Base-by-base conservation (phyloP, 2,113 vertebrate genomes). In the Taurulus bubalis region DNA sequence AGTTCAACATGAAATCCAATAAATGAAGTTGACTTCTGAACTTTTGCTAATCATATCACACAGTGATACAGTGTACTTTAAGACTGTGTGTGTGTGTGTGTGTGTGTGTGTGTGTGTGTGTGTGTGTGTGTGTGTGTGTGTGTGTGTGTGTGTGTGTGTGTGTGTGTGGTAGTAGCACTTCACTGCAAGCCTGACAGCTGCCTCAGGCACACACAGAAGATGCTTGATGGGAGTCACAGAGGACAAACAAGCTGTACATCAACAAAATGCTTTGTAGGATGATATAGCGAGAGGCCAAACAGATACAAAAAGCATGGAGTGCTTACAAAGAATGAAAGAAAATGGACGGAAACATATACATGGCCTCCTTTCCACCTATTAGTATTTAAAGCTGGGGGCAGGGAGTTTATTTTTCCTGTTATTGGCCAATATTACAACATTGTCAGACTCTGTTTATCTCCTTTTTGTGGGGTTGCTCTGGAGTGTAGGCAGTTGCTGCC, bases 201-300 rank as follows among this genome's bases (percentile, higher is more conserved):
- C 92, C 90, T 88, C 72, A 8, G 88, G 89, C 88, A 69, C 89
- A 87, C 1, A 59, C 40, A 42, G 85, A 53, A 70, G 63, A 64
- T 59, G 83, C 82, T 87, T 90, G 86, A 89, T 88, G 89, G 87
- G 75, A 88, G 88, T 89, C 84, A 84, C 69, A 75, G 65, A 82
- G 82, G 90, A 91, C 85, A 91, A 92, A 90, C 88, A 82, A 81
- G 85, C 79, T 73, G 71, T 66, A 82, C 11, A 68, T 87, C 89
- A 86, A 83, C 90, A 86, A 86, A 90, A 79, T 73, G 71, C 75
- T 80, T 82, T 82, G 60, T 68, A 58, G 74, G 69, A 36, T 69
- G 74, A 84, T 71, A 68, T 49, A 71, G 66, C 9, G 24, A 71
- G 74, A 85, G 80, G 70, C 73, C 72, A 74, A 81, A 77, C 30